These are phyloP conservation scores for Oostethus manadensis DNA, from an alignment of 2,113 vertebrate species.

Conservation along the genomic window DNA sequence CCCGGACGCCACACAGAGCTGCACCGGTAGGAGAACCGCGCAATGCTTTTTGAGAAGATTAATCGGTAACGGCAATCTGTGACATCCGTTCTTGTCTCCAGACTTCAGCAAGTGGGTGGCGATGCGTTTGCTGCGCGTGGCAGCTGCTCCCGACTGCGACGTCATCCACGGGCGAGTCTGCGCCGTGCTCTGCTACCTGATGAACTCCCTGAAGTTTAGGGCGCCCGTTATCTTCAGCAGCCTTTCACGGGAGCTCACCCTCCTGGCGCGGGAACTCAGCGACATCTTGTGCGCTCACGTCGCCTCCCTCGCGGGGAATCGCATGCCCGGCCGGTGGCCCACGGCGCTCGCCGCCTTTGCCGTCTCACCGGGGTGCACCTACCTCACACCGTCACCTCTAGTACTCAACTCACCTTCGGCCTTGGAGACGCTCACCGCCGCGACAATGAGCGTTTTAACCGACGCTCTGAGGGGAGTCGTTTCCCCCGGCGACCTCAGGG, in stretches of 20 bases:
- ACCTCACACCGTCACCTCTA: slow-evolving; percentile 78
- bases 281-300: slow-evolving; percentile 63
- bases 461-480: slow-evolving; percentile 74
- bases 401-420: slow-evolving; percentile 72
- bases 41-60: neutral
- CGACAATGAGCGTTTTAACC: slow-evolving; percentile 73
- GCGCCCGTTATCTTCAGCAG: slow-evolving; percentile 77
- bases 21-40: slow-evolving; percentile 71
- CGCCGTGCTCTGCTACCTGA: slow-evolving; percentile 82
- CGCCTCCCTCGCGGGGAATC: slow-evolving; percentile 5
- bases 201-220: slow-evolving; percentile 85
- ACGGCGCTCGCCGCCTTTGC: slow-evolving; percentile 71
- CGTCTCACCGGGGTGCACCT: slow-evolving; percentile 56
- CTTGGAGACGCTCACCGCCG: slow-evolving; percentile 77
- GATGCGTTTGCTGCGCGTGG: slow-evolving; percentile 84
- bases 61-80: neutral
- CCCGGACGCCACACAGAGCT: slow-evolving; percentile 72
- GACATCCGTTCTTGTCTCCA: slow-evolving; percentile 36
- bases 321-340: slow-evolving; percentile 73
- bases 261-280: slow-evolving; percentile 79
- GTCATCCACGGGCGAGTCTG: slow-evolving; percentile 77
- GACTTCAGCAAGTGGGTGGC: slow-evolving; percentile 94
- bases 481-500: slow-evolving; percentile 73
- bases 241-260: slow-evolving; percentile 78
- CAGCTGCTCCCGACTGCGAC: slow-evolving; percentile 82